These are phyloP conservation scores for Alsophila aescularia DNA, from an alignment of 2,888 invertebrate species.

Conservation along the genomic window DNA sequence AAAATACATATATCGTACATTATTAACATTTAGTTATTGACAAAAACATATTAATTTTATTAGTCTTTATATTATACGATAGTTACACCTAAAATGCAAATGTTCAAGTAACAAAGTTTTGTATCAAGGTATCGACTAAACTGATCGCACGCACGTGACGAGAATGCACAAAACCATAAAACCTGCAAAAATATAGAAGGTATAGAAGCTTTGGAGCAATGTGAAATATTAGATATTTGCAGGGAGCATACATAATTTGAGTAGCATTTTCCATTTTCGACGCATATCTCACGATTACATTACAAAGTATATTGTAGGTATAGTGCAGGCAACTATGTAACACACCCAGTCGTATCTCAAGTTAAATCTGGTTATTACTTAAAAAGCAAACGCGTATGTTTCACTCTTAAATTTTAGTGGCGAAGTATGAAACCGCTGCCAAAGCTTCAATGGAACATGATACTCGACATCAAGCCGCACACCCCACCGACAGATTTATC, in stretches of 20 bases:
- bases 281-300: no score
- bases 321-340: no score
- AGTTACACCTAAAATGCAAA: constrained; percentile 12
- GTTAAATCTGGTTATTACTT: no score
- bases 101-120: constrained; percentile 18
- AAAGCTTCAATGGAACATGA: constrained; percentile 7
- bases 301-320: no score
- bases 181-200: neutral
- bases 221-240: neutral
- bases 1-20: no score
- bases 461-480: constrained; percentile 10
- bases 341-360: no score
- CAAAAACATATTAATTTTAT: no score
- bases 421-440: constrained; percentile 6
- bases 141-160: constrained; percentile 11
- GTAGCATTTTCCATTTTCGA: neutral
- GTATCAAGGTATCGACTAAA: constrained; percentile 6
- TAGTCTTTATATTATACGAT: no score
- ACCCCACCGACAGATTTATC: constrained; percentile 15
- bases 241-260: neutral
- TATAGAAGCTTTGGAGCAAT: neutral
- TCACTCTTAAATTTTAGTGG: constrained; percentile 4
- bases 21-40: no score
- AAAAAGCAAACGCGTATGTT: neutral
- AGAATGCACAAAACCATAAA: neutral